Evolutionary conservation across 2,797 vertebrate genomes (phyloP).

Genomic region (Meda fulgida): DNA sequence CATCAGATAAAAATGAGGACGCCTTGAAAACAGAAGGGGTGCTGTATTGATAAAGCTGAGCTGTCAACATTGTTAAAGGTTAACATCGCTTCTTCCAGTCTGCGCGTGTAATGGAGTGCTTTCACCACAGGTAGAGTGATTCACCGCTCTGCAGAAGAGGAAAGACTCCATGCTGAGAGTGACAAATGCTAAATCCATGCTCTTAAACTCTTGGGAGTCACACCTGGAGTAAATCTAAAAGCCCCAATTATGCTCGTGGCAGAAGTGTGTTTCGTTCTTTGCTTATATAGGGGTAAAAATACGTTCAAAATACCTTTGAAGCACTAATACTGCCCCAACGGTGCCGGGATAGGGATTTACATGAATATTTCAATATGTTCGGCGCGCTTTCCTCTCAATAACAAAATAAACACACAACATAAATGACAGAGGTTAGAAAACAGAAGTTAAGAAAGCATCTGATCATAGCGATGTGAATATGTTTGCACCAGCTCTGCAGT

Average conservation of each 20-base stretch:
- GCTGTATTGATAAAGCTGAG: constrained; percentile 61
- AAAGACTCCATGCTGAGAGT: not conserved
- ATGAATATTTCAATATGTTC: not conserved
- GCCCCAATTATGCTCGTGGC: not conserved
- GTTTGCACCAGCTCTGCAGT: too few species aligned
- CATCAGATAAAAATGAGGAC: constrained; percentile 42
- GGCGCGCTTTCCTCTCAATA: not conserved
- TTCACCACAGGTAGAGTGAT: constrained; percentile 41
- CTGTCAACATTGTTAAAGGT: constrained; percentile 67
- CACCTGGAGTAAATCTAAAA: not conserved
- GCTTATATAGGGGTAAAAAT: not conserved
- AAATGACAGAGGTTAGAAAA: not conserved
- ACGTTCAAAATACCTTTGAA: not conserved
- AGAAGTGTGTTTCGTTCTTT: not conserved
- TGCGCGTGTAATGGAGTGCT: constrained; percentile 61
- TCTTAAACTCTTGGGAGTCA: not conserved
- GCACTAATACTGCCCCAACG: not conserved
- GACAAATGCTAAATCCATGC: constrained; percentile 37
- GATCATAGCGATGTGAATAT: too few species aligned
- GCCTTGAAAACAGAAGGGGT: constrained; percentile 53
- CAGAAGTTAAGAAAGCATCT: not conserved
- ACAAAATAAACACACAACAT: too few species aligned
- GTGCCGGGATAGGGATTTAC: not conserved
- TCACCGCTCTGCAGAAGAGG: not conserved
- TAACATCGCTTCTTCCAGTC: constrained; percentile 63